Percentiles rank a stretch among this genome's conserved stretches.
Evolutionary conservation across 2,888 invertebrate genomes (phyloP).

Genomic region (Yponomeuta plumbellus): DNA sequence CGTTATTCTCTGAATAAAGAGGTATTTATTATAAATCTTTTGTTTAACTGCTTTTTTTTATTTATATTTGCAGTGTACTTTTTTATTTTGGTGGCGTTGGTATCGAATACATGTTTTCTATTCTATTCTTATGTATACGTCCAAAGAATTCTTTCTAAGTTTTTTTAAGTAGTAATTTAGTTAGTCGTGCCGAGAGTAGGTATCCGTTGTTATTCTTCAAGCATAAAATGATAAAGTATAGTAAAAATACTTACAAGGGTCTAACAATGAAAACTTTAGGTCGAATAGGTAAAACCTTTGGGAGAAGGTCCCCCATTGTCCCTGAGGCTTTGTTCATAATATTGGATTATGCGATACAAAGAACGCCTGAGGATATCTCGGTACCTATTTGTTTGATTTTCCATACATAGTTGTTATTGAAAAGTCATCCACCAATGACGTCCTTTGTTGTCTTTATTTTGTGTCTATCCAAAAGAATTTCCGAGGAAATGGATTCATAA

Average conservation of each 20-base stretch:
- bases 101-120: too few species aligned
- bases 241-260: neutral
- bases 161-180: neutral
- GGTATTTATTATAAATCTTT: too few species aligned
- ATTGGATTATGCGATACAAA: slow-evolving; percentile 1
- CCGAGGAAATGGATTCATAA: neutral
- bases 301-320: neutral
- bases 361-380: neutral
- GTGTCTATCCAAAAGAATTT: neutral
- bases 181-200: neutral
- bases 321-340: neutral
- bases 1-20: too few species aligned
- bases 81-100: too few species aligned
- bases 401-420: neutral
- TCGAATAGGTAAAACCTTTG: neutral
- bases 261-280: neutral
- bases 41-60: too few species aligned
- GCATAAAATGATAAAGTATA: neutral
- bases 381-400: neutral
- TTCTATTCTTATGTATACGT: neutral
- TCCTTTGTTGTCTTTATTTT: neutral
- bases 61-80: too few species aligned
- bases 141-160: neutral
- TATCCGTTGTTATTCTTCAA: neutral
- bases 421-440: neutral